A percentile compares a stretch with the other conserved stretches of the same genome.
These are phyloP conservation scores for Phocides pigmalion DNA, from an alignment of 1,140 invertebrate genomes.

Conservation along the genomic window DNA sequence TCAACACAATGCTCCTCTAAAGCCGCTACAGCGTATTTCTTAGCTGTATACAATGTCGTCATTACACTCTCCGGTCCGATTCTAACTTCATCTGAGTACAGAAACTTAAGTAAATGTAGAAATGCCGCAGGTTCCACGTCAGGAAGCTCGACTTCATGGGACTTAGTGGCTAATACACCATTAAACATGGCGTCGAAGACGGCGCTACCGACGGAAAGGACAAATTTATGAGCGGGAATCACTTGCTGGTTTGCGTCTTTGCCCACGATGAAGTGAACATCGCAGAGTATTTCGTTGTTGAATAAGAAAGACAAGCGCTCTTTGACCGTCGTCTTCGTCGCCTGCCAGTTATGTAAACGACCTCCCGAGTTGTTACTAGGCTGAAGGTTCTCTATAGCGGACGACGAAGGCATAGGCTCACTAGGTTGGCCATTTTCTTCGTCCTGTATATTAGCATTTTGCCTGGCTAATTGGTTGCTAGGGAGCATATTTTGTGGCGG, in stretches of 20 bases:
- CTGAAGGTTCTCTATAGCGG: constrained; percentile 67
- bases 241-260: constrained; percentile 87
- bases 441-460: constrained; percentile 50
- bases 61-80: constrained; percentile 95
- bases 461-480: constrained; percentile 68
- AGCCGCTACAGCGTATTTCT: constrained; percentile 94
- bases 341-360: constrained; percentile 86
- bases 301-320: constrained; percentile 92
- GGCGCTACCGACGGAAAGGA: constrained; percentile 91
- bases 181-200: constrained; percentile 96
- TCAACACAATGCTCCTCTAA: constrained; percentile 94
- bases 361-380: constrained; percentile 69
- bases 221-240: constrained; percentile 94
- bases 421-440: constrained; percentile 60
- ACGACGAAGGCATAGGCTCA: constrained; percentile 65
- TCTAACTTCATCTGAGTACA: constrained; percentile 94
- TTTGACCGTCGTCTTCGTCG: constrained; percentile 89
- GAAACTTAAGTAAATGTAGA: constrained; percentile 88
- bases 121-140: constrained; percentile 93
- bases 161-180: constrained; percentile 87
- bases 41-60: constrained; percentile 94
- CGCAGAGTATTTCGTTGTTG: constrained; percentile 92
- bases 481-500: constrained; percentile 82
- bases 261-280: constrained; percentile 92
- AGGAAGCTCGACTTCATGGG: constrained; percentile 91